Evolutionary conservation across 2,113 vertebrate species (phyloP).

Genomic region (Quiscalus mexicanus): DNA sequence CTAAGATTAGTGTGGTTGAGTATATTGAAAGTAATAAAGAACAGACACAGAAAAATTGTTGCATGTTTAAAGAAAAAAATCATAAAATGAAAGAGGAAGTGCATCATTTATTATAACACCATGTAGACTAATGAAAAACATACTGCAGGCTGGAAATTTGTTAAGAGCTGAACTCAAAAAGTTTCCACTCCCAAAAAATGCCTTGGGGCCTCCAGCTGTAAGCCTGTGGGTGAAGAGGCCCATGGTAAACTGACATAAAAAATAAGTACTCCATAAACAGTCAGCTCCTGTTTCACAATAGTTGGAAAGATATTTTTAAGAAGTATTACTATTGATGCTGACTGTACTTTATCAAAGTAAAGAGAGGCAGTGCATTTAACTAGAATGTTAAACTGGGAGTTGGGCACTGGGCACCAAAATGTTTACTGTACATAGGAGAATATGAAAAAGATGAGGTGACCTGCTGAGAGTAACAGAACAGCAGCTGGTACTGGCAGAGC

Average conservation of each 20-base stretch:
- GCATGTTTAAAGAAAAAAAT: slow-evolving; percentile 44
- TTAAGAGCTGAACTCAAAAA: slow-evolving; percentile 39
- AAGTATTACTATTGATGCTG: background rate
- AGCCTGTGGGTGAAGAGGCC: slow-evolving; percentile 39
- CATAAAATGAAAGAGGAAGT: slow-evolving; percentile 57
- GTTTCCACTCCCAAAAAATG: slow-evolving; percentile 47
- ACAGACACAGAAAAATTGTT: slow-evolving; percentile 45
- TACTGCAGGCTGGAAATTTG: slow-evolving; percentile 59
- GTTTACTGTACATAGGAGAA: background rate
- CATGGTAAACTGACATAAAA: slow-evolving; percentile 55
- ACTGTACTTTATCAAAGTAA: background rate
- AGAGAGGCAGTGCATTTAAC: background rate
- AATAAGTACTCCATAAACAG: slow-evolving; percentile 44
- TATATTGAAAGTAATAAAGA: slow-evolving; percentile 27
- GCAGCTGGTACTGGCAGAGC: background rate
- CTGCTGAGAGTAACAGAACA: background rate
- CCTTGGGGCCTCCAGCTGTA: slow-evolving; percentile 18
- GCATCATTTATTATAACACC: slow-evolving; percentile 64
- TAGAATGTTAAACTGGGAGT: background rate
- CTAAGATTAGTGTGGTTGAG: background rate
- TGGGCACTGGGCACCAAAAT: background rate
- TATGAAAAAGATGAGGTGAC: background rate
- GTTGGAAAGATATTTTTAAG: background rate
- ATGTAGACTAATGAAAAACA: slow-evolving; percentile 63
- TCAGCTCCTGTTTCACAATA: slow-evolving; percentile 46